phyloP scores from a whole-genome alignment of 2,113 vertebrate genomes.

The Megaceryle maxima region DNA sequence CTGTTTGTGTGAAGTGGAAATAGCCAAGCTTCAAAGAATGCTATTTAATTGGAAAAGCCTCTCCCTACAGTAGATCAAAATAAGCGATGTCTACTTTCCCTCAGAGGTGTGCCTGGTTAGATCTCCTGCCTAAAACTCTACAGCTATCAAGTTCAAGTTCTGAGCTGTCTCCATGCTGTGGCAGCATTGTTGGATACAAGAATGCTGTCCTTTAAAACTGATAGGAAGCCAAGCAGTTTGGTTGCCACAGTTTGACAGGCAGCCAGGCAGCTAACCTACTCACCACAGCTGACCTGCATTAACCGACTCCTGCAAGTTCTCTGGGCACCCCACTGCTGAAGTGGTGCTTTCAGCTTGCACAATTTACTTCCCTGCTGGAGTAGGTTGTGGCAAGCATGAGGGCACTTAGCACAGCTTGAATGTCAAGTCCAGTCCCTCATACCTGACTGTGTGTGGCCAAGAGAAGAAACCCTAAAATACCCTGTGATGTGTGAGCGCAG shows the following conservation, averaged over 20 bases:
- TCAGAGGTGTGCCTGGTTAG: neutral
- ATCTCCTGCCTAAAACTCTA: neutral
- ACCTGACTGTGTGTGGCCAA: fast-evolving
- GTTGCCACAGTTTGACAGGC: fast-evolving
- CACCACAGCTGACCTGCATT: too few relatives aligned
- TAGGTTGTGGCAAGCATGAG: neutral
- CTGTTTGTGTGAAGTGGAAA: neutral
- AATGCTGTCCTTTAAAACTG: neutral
- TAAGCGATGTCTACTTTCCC: neutral
- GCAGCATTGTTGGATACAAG: neutral
- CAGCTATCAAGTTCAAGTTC: neutral
- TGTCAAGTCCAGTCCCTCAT: neutral
- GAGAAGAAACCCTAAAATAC: neutral
- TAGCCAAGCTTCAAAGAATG: neutral
- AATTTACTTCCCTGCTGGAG: neutral
- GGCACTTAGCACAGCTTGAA: neutral
- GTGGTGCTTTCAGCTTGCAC: neutral
- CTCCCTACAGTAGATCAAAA: neutral
- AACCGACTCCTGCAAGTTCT: neutral
- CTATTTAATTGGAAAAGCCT: neutral
- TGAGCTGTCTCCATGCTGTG: neutral
- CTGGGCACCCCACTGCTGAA: fast-evolving
- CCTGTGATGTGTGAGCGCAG: neutral
- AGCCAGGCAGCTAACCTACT: neutral
- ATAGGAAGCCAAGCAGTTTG: fast-evolving